Base-by-base conservation (phyloP, 1,140 invertebrate species). In the Hycleus cichorii region DNA sequence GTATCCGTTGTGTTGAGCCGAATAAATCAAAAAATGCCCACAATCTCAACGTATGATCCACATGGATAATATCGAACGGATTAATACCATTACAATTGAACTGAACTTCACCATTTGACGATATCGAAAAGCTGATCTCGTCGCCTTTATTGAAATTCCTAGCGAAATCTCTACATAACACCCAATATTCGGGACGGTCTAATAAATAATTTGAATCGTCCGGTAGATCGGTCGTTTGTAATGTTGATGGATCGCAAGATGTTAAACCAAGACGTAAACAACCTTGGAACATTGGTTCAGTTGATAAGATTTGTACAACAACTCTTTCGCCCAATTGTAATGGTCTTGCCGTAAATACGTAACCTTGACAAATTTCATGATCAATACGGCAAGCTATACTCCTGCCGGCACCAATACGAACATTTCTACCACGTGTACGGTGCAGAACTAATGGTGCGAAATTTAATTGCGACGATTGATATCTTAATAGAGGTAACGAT, bases 1-100 rank as follows among this genome's bases (percentile, higher is more conserved):
- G 81, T 6, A 98, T 86, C 64, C 89, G 87, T 68, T 90, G 86
- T 1, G 95, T 96, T 55, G 91, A 93, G 0, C 95, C 95, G 69
- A 96, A 97, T 0, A 98, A 85, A 72, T 98, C 95, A 56, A 97
- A 90, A 74, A 97, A 97, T 1, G 91, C 89, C 94, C 94, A 98
- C 0, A 98, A 74, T 66, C 86, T 81, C 10, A 93, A 75, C 0
- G 87, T 90, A 64, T 92, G 87, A 74, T 98, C 95, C 0, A 97
- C 93, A 73, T 97, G 91, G 89, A 98, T 96, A 46, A 97, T 84
- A 0, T 89, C 87, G 0, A 84, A 80, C 0, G 89, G 81, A 0
- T 84, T 77, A 0, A 86, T 84, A n/a, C 88, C 88, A 72, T 97
- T 97, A 67, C 90, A 86, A 47, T 85, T 88, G 74, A 97, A 92